A percentile compares a stretch with the other conserved stretches of the same genome.
Evolutionary conservation across 2,113 vertebrate species (phyloP).

Genomic region (Gracilinanus agilis): DNA sequence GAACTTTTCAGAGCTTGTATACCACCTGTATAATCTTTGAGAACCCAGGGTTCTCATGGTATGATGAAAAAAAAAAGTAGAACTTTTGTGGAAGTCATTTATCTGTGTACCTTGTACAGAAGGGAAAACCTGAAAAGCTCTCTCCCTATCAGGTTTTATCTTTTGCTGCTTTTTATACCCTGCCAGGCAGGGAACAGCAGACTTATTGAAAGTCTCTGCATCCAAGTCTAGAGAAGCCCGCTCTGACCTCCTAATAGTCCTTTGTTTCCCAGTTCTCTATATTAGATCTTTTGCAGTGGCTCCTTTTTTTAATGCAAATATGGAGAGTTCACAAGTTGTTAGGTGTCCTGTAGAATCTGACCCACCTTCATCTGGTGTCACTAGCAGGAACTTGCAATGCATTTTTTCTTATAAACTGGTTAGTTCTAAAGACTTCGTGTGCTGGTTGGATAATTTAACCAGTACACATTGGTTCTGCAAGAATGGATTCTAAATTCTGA

Average conservation of each 20-base stretch:
- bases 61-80: background rate
- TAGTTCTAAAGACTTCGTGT: background rate
- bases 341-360: background rate
- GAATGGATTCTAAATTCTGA: background rate
- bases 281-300: background rate
- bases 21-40: background rate
- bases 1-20: background rate
- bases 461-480: background rate
- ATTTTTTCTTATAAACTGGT: background rate
- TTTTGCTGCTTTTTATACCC: background rate
- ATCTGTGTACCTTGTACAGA: background rate
- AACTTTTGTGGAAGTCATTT: background rate
- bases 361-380: background rate
- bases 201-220: background rate
- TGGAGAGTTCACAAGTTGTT: background rate
- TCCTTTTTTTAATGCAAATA: background rate
- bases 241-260: background rate
- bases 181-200: background rate
- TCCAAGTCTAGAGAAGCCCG: background rate
- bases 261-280: background rate
- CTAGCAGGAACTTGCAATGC: background rate
- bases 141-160: background rate
- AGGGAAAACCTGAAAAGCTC: constrained; percentile 20
- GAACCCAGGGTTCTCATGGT: background rate
- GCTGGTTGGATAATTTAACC: background rate